Conservation (phyloP, 2,113 vertebrate genomes). For the Mus pahari region DNA sequence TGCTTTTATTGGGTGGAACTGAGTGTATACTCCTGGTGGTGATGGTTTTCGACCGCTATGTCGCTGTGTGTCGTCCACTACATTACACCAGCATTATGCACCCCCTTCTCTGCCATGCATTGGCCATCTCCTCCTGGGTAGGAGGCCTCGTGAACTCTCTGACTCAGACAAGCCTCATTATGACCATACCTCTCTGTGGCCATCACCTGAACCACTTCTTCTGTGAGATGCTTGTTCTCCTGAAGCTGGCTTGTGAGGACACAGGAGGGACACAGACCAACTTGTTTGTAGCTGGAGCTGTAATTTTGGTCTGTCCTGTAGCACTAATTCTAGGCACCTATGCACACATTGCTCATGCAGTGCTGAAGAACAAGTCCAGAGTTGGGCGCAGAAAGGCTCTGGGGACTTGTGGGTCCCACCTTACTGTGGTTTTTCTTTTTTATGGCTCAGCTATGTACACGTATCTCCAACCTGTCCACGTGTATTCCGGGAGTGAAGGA, state of each 20-base stretch:
- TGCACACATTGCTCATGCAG: constrained; percentile 5
- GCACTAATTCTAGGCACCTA: constrained; percentile 62
- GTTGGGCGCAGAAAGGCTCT: constrained; percentile 60
- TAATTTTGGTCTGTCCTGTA: constrained; percentile 48
- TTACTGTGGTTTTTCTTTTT: constrained; percentile 62
- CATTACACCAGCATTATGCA: constrained; percentile 40
- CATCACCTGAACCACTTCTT: constrained; percentile 53
- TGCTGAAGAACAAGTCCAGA: constrained; percentile 56
- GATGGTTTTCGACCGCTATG: constrained; percentile 44
- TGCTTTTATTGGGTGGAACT: neutral
- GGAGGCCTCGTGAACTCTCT: constrained; percentile 48
- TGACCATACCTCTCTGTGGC: constrained; percentile 58
- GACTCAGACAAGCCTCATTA: constrained; percentile 46
- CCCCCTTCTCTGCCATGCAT: neutral
- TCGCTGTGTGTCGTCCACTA: constrained; percentile 16
- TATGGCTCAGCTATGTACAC: constrained; percentile 66
- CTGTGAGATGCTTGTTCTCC: constrained; percentile 68
- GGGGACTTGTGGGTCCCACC: constrained; percentile 68
- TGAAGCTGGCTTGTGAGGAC: constrained; percentile 62
- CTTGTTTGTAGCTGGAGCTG: constrained; percentile 41
- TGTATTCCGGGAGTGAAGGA: constrained; percentile 42
- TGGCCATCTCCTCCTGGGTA: constrained; percentile 33
- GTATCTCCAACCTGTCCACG: neutral
- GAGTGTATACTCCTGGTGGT: constrained; percentile 57
- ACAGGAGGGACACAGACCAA: constrained; percentile 28